Conservation (phyloP, 1,140 invertebrate species). For the Cephus cinctus region DNA sequence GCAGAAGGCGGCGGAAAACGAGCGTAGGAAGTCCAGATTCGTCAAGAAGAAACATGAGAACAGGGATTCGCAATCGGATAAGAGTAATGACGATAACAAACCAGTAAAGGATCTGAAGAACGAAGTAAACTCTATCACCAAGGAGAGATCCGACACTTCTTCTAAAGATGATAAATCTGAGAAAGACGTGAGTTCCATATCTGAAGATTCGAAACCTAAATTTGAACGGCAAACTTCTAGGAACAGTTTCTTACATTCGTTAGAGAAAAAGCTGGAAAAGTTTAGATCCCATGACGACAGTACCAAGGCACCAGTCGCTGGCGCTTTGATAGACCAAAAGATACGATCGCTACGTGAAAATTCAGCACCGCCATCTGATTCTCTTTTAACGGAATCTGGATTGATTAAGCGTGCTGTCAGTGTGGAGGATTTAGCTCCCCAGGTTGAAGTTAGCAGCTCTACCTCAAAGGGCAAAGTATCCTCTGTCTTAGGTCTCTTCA, state of each 20-base stretch:
- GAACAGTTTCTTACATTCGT: constrained; percentile 46
- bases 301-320: not conserved
- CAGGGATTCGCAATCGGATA: constrained; percentile 8
- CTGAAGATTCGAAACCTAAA: constrained; percentile 7
- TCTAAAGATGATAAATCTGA: constrained; percentile 24
- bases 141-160: constrained; percentile 19
- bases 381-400: constrained; percentile 55
- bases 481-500: constrained; percentile 72
- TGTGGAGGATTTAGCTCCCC: constrained; percentile 63
- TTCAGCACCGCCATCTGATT: constrained; percentile 61
- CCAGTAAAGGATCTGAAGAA: constrained; percentile 45
- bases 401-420: constrained; percentile 69
- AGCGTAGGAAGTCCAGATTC: constrained; percentile 49
- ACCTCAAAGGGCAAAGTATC: constrained; percentile 60
- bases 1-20: constrained; percentile 49
- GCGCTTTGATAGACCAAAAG: constrained; percentile 23
- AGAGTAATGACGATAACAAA: constrained; percentile 17
- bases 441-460: constrained; percentile 40
- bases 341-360: constrained; percentile 55
- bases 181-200: constrained; percentile 9
- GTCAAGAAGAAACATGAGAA: constrained; percentile 33
- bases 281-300: constrained; percentile 41
- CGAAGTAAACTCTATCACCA: constrained; percentile 38
- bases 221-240: constrained; percentile 23
- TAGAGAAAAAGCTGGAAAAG: constrained; percentile 55